Evolutionary conservation across 2,797 vertebrate species (phyloP), one percentile per base, ranked within the genome.

Genomic region (Nannoperca australis): DNA sequence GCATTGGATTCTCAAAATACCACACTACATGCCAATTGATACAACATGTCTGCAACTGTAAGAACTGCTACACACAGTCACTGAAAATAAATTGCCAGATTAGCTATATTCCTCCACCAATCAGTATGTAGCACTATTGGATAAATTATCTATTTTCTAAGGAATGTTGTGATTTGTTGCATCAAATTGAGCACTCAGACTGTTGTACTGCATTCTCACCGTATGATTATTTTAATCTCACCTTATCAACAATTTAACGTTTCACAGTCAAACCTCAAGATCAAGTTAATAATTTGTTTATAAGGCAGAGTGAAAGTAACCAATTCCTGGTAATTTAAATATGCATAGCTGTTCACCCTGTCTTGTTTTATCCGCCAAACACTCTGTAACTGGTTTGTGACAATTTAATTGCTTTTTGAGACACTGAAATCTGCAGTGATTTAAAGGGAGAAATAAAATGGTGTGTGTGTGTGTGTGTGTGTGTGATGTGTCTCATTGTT

Each of bases 291-390:
- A 10, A 45, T 64, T 47, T 47, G 36, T 74, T 74, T 65, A 59
- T 54, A 69, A 72, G 18, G 10, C n/a, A 24, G 45, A 79, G 9
- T 78, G 56, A 9, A 63, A 75, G n/a, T 55, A 60, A 42, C n/a
- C n/a, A 14, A 55, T 65, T 58, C 5, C 9, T 24, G 8, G 30
- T 65, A 60, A 36, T 9, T 53, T 47, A 66, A 64, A 69, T 70
- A 56, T 40, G n/a, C 12, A 42, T 10, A 9, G 42, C 32, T 20
- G 30, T 22, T 74, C 10, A 47, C 22, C 24, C 12, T 6, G 32
- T 40, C 44, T 60, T 60, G 20, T 45, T 69, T 76, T 30, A 20
- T 38, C 20, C 14, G 24, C 34, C 34, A 12, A 67, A 60, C 18
- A 20, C 42, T 20, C 22, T n/a, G 44, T 63, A 40, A 63, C 47